These are phyloP conservation scores for Vimba vimba DNA, from an alignment of 2,113 vertebrate species.

Conservation along the genomic window DNA sequence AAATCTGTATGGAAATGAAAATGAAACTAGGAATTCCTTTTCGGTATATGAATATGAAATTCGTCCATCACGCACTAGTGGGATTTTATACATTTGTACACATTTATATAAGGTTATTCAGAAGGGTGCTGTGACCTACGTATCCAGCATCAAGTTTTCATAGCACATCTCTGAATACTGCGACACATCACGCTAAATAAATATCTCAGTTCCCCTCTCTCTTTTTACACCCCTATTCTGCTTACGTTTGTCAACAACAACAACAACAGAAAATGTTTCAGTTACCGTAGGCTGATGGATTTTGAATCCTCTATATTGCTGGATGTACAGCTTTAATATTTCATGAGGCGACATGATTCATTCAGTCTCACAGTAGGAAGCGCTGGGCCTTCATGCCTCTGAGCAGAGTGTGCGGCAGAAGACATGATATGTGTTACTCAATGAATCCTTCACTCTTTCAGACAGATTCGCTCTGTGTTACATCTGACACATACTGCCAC, in stretches of 20 bases:
- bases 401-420: constrained; percentile 28
- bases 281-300: constrained; percentile 39
- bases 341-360: constrained; percentile 43
- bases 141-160: neutral
- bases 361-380: constrained; percentile 41
- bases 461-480: constrained; percentile 32
- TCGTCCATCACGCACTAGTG: neutral
- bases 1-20: constrained; percentile 10
- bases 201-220: neutral
- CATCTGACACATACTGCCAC: constrained; percentile 28
- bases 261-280: constrained; percentile 29
- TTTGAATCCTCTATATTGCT: constrained; percentile 45
- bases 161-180: neutral
- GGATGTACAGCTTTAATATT: constrained; percentile 45
- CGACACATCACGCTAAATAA: neutral
- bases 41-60: neutral
- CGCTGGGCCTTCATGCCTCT: constrained; percentile 31
- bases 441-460: constrained; percentile 31
- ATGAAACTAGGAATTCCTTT: neutral
- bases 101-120: neutral
- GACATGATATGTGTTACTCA: constrained; percentile 37
- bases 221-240: neutral
- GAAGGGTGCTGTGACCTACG: neutral
- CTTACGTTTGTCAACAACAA: constrained; percentile 28
- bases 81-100: neutral